phyloP scores from a whole-genome alignment of 2,113 vertebrate species.

The Microtus ochrogaster region DNA sequence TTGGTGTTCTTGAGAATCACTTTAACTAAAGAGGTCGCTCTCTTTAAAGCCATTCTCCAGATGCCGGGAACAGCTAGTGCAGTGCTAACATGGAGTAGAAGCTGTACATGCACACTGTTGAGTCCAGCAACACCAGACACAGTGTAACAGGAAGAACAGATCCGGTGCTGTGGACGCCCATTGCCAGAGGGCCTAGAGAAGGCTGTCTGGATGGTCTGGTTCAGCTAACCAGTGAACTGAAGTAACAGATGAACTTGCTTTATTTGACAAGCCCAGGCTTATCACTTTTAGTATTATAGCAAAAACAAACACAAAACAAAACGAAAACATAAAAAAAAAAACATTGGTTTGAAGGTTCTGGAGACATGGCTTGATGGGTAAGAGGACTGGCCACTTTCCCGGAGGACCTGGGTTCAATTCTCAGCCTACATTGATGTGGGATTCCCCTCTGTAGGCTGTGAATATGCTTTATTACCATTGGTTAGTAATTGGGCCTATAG shows the following conservation, averaged over 20 bases:
- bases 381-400: background rate
- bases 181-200: background rate
- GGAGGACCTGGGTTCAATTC: background rate
- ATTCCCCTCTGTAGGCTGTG: too few relatives aligned
- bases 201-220: conserved; percentile 34
- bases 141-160: background rate
- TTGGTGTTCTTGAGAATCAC: background rate
- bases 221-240: background rate
- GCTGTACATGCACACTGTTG: background rate
- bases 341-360: background rate
- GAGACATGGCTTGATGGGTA: background rate
- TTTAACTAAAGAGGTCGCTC: background rate
- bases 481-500: too few relatives aligned
- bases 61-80: background rate
- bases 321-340: background rate
- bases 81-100: background rate
- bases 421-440: background rate
- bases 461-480: too few relatives aligned
- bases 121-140: background rate
- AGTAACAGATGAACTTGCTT: background rate
- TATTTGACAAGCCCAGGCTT: background rate
- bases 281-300: background rate
- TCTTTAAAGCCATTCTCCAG: conserved; percentile 24
- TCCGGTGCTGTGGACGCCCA: background rate
- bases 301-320: background rate